Percentiles rank a stretch among this genome's conserved stretches.
phyloP scores from a whole-genome alignment of 2,797 vertebrate species.

The Linurgus olivaceus region DNA sequence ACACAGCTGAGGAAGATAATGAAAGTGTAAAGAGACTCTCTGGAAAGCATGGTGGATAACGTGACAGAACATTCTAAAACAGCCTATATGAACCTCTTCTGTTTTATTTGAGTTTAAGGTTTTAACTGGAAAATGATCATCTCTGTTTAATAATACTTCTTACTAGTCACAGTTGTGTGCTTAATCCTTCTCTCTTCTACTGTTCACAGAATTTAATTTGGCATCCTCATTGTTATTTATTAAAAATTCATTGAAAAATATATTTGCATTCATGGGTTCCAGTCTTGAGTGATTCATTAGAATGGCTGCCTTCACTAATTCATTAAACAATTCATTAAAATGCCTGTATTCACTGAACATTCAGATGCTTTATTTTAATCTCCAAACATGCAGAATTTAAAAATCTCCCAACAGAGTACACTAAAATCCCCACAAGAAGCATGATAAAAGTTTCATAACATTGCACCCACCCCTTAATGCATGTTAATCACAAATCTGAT shows the following conservation, averaged over 20 bases:
- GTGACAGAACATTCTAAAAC: background rate
- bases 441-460: background rate
- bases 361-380: constrained; percentile 2
- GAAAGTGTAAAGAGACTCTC: background rate
- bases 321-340: constrained; percentile 31
- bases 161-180: background rate
- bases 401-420: background rate
- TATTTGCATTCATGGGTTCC: background rate
- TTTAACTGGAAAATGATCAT: background rate
- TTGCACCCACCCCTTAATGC: background rate
- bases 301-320: background rate
- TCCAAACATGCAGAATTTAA: background rate
- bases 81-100: background rate
- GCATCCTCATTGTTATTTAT: background rate
- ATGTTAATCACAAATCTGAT: background rate
- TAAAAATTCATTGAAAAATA: constrained; percentile 15
- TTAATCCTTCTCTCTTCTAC: constrained; percentile 11
- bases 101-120: background rate
- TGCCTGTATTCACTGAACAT: background rate
- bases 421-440: background rate
- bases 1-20: background rate
- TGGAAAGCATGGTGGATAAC: background rate
- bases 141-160: background rate
- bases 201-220: background rate
- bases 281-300: constrained; percentile 15